Evolutionary conservation across 1,140 invertebrate species (phyloP).

Genomic region (Eubasilissa regina): DNA sequence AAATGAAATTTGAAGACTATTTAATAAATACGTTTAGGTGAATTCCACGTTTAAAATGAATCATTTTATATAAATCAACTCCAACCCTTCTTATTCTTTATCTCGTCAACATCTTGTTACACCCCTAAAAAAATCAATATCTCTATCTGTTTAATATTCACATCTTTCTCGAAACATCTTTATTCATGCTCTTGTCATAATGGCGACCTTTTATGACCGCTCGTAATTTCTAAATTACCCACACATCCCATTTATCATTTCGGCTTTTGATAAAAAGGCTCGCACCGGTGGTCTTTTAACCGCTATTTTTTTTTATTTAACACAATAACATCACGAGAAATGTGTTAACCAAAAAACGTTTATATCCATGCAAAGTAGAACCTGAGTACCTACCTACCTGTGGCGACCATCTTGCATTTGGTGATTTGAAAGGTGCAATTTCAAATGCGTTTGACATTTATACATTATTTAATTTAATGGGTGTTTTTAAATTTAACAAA

Average conservation of each 20-base stretch:
- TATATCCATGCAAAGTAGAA: neutral
- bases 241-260: conserved; percentile 20
- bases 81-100: conserved; percentile 19
- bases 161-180: conserved; percentile 9
- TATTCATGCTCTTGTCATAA: conserved; percentile 1
- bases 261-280: conserved; percentile 3
- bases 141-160: neutral
- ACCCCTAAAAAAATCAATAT: conserved; percentile 26
- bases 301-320: conserved; percentile 7
- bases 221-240: conserved; percentile 15
- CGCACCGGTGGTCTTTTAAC: conserved; percentile 6
- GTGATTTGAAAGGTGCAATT: neutral
- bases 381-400: neutral
- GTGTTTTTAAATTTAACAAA: too few relatives aligned
- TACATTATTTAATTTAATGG: too few relatives aligned
- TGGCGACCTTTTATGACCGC: conserved; percentile 2
- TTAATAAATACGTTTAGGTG: too few relatives aligned
- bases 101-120: conserved; percentile 12
- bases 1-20: too few relatives aligned
- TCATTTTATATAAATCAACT: neutral
- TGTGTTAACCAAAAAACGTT: conserved; percentile 8
- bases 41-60: too few relatives aligned
- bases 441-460: neutral
- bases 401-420: conserved; percentile 7
- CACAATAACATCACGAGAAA: conserved; percentile 7